Evolutionary conservation across 2,888 invertebrate species (phyloP).

Genomic region (Blastobasis lacticolella): DNA sequence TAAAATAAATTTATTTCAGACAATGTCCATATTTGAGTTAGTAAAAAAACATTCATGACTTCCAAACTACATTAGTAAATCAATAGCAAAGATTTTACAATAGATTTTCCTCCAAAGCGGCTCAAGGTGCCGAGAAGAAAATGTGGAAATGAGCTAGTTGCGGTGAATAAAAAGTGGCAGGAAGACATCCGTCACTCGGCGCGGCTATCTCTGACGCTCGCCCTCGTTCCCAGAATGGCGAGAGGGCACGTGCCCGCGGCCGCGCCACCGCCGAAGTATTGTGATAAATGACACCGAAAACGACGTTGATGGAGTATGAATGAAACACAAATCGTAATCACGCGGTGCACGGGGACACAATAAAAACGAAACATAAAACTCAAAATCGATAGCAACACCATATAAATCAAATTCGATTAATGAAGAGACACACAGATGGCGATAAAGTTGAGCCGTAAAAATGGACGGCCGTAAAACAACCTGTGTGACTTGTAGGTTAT

Average conservation of each 20-base stretch:
- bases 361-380: conserved; percentile 18
- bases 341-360: conserved; percentile 13
- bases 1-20: too few species aligned
- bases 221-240: conserved; percentile 44
- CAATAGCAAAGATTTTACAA: too few species aligned
- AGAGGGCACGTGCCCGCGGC: conserved; percentile 33
- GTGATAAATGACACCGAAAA: conserved; percentile 25
- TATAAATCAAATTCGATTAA: conserved; percentile 30
- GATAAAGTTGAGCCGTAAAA: conserved; percentile 39
- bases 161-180: conserved; percentile 33
- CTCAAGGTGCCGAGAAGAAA: too few species aligned
- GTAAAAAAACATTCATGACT: too few species aligned
- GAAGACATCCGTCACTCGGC: conserved; percentile 60
- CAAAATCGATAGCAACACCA: conserved; percentile 19
- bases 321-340: conserved; percentile 12
- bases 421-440: conserved; percentile 30
- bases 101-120: too few species aligned
- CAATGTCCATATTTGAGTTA: too few species aligned
- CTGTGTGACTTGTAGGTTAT: conserved; percentile 48
- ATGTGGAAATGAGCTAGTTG: conserved; percentile 1
- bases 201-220: conserved; percentile 40
- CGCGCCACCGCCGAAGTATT: conserved; percentile 18
- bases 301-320: conserved; percentile 24
- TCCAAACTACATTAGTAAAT: too few species aligned
- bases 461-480: conserved; percentile 41